phyloP scores from a whole-genome alignment of 2,888 invertebrate genomes.

The Malthinus flaveolus region DNA sequence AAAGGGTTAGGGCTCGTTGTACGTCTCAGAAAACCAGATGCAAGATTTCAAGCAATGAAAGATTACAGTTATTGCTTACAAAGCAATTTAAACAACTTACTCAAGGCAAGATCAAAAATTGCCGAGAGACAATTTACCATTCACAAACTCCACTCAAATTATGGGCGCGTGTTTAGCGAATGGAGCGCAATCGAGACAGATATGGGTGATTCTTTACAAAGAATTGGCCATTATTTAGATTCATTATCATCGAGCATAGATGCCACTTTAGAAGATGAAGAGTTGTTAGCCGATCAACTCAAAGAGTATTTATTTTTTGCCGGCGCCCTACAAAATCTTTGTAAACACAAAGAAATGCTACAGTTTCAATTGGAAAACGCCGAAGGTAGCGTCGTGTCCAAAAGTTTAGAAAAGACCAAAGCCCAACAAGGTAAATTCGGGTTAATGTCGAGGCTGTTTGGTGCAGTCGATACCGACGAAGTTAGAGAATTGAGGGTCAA shows the following conservation, averaged over 20 bases:
- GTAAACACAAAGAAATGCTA: conserved; percentile 72
- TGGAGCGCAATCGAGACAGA: conserved; percentile 84
- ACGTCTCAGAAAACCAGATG: conserved; percentile 72
- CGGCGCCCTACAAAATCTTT: conserved; percentile 72
- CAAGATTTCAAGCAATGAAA: conserved; percentile 74
- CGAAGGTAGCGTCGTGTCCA: conserved; percentile 60
- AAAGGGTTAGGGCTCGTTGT: conserved; percentile 76
- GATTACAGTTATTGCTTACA: conserved; percentile 76
- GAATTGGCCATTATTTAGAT: conserved; percentile 66
- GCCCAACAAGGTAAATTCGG: conserved; percentile 70
- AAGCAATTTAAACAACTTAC: conserved; percentile 61
- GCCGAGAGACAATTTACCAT: conserved; percentile 77
- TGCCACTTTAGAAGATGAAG: conserved; percentile 77
- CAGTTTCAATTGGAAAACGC: conserved; percentile 74
- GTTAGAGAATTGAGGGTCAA: conserved; percentile 71
- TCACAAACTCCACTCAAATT: conserved; percentile 79
- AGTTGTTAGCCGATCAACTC: conserved; percentile 78
- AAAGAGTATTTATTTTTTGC: conserved; percentile 83
- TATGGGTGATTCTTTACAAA: conserved; percentile 78
- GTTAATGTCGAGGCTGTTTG: conserved; percentile 73
- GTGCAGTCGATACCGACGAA: conserved; percentile 76
- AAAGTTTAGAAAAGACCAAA: conserved; percentile 60
- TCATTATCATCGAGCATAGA: conserved; percentile 64
- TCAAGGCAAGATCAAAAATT: conserved; percentile 67
- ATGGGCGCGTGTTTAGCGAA: conserved; percentile 80